Percentiles rank a stretch among this genome's conserved stretches.
These are phyloP conservation scores for Drosophila sordidula DNA, from an alignment of 2,888 invertebrate genomes.

Conservation along the genomic window DNA sequence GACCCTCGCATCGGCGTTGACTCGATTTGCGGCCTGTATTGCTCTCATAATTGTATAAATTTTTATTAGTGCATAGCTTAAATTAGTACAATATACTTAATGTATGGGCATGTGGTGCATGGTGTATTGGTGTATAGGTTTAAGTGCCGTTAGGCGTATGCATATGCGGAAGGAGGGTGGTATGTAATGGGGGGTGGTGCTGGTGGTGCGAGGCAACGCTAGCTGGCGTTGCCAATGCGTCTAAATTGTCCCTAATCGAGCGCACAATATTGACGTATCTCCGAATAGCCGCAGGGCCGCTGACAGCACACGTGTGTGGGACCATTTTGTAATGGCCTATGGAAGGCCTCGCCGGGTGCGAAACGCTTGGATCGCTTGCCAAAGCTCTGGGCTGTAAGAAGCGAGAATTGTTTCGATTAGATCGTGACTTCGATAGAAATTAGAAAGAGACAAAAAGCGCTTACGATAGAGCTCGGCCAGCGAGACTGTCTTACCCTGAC, in stretches of 20 bases:
- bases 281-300: conserved; percentile 75
- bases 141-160: conserved; percentile 10
- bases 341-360: conserved; percentile 55
- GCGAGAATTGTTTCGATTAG: too few relatives aligned
- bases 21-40: conserved; percentile 10
- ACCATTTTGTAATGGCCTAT: conserved; percentile 71
- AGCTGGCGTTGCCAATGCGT: background rate
- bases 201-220: too few relatives aligned
- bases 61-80: conserved; percentile 72
- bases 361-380: conserved; percentile 68
- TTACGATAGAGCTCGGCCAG: conserved; percentile 78
- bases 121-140: conserved; percentile 3
- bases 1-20: conserved; percentile 3
- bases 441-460: conserved; percentile 30
- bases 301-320: conserved; percentile 82
- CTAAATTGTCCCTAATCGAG: conserved; percentile 20
- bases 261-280: conserved; percentile 81
- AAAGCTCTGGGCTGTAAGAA: conserved; percentile 47
- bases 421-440: background rate
- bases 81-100: conserved; percentile 66
- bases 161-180: conserved; percentile 8
- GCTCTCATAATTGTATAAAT: conserved; percentile 60
- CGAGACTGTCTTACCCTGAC: conserved; percentile 77
- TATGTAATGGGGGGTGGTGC: too few relatives aligned
- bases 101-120: conserved; percentile 26